Conservation (phyloP, 1,140 invertebrate species). For the Plodia interpunctella region DNA sequence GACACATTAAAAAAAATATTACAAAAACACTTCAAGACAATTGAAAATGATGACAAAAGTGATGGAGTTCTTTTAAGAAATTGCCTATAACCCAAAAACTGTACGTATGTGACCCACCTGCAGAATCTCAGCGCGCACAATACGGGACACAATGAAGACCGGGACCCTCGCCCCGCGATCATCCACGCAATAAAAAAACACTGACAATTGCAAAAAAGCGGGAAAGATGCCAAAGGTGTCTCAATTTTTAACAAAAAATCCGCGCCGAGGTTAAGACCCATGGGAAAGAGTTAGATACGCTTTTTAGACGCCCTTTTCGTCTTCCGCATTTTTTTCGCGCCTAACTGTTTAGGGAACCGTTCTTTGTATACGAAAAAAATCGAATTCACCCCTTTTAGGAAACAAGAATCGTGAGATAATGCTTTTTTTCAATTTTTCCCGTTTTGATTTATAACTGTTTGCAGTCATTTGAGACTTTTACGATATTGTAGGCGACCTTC, state of each 20-base stretch:
- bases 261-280: conserved; percentile 71
- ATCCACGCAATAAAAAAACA: conserved; percentile 36
- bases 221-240: conserved; percentile 75
- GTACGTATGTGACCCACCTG: conserved; percentile 66
- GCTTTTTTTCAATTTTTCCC: conserved; percentile 42
- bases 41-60: neutral
- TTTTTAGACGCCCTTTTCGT: conserved; percentile 41
- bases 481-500: conserved; percentile 43
- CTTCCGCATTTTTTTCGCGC: conserved; percentile 49
- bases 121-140: conserved; percentile 53
- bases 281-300: conserved; percentile 72
- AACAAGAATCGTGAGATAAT: conserved; percentile 67
- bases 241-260: conserved; percentile 68
- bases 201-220: conserved; percentile 52
- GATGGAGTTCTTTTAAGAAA: conserved; percentile 19
- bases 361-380: conserved; percentile 42
- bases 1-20: no score
- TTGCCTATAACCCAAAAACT: conserved; percentile 38
- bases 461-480: conserved; percentile 75
- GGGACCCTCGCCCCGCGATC: conserved; percentile 52
- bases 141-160: conserved; percentile 43
- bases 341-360: conserved; percentile 62
- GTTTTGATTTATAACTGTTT: conserved; percentile 74
- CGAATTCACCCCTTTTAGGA: conserved; percentile 69
- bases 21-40: no score